A percentile compares a stretch with the other conserved stretches of the same genome.
Evolutionary conservation across 2,888 invertebrate species (phyloP).

Genomic region (Saturnia japonica): DNA sequence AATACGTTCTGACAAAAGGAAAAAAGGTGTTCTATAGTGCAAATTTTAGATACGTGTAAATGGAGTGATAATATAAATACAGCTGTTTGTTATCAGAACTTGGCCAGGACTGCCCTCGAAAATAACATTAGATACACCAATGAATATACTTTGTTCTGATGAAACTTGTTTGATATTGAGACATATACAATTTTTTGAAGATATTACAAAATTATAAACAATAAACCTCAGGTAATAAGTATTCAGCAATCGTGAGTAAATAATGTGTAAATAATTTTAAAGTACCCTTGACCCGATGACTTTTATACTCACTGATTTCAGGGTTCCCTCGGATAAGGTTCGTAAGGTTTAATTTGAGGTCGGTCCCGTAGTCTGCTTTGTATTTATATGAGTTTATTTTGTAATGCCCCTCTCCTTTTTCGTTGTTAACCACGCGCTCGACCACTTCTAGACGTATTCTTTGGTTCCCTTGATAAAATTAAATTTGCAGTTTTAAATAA

Average conservation of each 20-base stretch:
- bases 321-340: conserved; percentile 75
- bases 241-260: neutral
- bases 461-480: conserved; percentile 60
- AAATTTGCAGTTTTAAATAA: too few relatives aligned
- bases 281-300: conserved; percentile 1
- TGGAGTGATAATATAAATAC: too few relatives aligned
- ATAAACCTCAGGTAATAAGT: neutral
- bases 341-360: conserved; percentile 71
- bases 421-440: conserved; percentile 63
- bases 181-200: neutral
- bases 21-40: too few relatives aligned
- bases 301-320: conserved; percentile 63
- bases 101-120: too few relatives aligned
- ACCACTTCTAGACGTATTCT: conserved; percentile 67
- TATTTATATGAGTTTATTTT: conserved; percentile 78
- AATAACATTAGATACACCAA: too few relatives aligned
- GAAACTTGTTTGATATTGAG: neutral
- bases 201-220: conserved; percentile 14
- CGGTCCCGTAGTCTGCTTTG: conserved; percentile 74
- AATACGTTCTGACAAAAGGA: too few relatives aligned
- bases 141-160: neutral
- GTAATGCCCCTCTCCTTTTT: conserved; percentile 70
- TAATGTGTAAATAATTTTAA: conserved; percentile 8
- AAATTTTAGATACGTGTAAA: too few relatives aligned
- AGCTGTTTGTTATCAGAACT: too few relatives aligned